These are phyloP conservation scores for Ceriagrion tenellum DNA, from an alignment of 2,888 invertebrate genomes.

Conservation along the genomic window DNA sequence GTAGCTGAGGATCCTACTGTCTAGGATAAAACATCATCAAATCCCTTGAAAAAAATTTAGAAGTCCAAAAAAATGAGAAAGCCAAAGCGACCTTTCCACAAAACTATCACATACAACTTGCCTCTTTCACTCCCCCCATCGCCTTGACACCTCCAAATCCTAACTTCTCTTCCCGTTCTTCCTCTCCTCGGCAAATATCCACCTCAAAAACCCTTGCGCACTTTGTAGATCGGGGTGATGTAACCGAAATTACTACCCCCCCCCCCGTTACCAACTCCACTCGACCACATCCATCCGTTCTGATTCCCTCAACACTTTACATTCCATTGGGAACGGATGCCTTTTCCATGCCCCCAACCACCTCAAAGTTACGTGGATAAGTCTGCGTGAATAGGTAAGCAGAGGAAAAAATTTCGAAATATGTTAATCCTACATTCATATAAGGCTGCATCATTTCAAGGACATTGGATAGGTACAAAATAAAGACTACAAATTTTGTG, in stretches of 20 bases:
- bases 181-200: neutral
- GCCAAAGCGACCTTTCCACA: neutral
- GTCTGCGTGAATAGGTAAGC: no score
- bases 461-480: no score
- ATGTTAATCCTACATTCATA: no score
- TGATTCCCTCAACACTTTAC: no score
- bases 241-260: constrained; percentile 4
- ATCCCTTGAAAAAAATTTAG: neutral
- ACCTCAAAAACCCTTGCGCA: neutral
- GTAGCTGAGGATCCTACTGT: neutral
- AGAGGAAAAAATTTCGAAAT: no score
- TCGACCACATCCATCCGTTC: neutral
- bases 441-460: no score
- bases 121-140: neutral
- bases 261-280: neutral
- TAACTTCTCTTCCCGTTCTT: no score
- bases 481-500: no score
- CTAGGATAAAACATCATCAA: neutral
- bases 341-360: neutral
- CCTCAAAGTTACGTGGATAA: neutral
- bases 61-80: neutral
- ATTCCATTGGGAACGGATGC: neutral
- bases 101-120: neutral
- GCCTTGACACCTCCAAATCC: neutral
- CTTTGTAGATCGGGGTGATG: constrained; percentile 1